Percentiles rank a stretch among this genome's conserved stretches.
phyloP scores from a whole-genome alignment of 2,113 vertebrate species.

The Narcine bancroftii region DNA sequence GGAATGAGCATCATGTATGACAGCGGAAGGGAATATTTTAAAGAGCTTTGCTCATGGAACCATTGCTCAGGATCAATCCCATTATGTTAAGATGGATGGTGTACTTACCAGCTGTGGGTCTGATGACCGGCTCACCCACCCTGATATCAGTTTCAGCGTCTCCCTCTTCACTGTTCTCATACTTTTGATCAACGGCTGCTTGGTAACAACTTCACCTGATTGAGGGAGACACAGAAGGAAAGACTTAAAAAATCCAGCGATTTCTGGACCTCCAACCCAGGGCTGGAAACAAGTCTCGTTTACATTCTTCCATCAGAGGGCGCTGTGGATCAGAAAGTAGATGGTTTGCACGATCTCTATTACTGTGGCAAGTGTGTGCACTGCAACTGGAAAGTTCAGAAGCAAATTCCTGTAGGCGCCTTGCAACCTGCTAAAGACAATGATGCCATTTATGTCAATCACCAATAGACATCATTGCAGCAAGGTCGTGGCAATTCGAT shows the following conservation, averaged over 20 bases:
- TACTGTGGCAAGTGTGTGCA: too few species aligned
- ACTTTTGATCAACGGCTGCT: constrained; percentile 93
- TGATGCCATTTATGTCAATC: too few species aligned
- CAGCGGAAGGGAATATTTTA: background rate
- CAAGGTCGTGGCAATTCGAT: too few species aligned
- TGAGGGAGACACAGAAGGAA: background rate
- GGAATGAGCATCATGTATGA: background rate
- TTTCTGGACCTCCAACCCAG: too few species aligned
- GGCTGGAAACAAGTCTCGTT: too few species aligned
- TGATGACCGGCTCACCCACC: constrained; percentile 96
- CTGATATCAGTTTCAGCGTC: constrained; percentile 94
- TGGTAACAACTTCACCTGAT: constrained; percentile 95
- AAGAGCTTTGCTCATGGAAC: background rate
- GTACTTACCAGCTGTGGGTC: constrained; percentile 94
- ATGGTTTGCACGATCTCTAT: too few species aligned
- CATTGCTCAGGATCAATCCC: background rate
- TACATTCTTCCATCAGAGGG: too few species aligned
- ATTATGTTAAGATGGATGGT: background rate
- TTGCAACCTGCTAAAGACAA: too few species aligned
- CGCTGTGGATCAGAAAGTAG: too few species aligned
- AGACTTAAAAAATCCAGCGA: background rate
- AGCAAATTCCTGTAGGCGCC: too few species aligned
- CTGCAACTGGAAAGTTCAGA: too few species aligned
- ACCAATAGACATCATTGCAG: too few species aligned
- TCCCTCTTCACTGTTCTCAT: constrained; percentile 98